Evolutionary conservation across 2,888 invertebrate species (phyloP), one percentile per base, ranked within the genome.

Genomic region (Nephrotoma guestfalica): DNA sequence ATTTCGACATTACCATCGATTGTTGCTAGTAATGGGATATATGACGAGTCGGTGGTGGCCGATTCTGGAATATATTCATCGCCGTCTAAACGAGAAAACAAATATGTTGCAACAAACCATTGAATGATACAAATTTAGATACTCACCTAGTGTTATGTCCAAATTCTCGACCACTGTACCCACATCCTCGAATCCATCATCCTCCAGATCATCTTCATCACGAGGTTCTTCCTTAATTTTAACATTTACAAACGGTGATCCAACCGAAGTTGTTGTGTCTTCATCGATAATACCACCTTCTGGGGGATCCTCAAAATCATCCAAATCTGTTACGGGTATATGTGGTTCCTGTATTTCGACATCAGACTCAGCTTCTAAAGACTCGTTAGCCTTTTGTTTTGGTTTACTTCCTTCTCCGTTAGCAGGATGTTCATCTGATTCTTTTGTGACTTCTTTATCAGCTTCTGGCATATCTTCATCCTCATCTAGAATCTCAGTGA

Each of bases 1-100:
- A 94, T 91, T 89, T 96, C 96, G 7, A 95, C 93, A 90, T 97
- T 96, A 57, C 96, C 96, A 90, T 96, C 96, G 88, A 96, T 95
- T 0, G 95, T 94, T 43, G 94, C 94, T 86, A 93, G 93, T 45
- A 57, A 18, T 15, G 86, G 86, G 41, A 85, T 71, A 83, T 86
- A 51, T 11, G 88, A 88, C 13, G 89, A 88, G 7, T 89, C 89
- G 30, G 1, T 30, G 5, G 90, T 89, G 30, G 90, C 89, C 43
- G 90, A 90, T 0, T 90, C 90, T 88, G 90, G 90, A 42, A 90
- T 90, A 83, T 88, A 88, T 88, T 91, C 91, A 89, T 90, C 89
- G 89, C 86, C 15, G 87, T 41, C 42, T 42, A 41, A 13, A 15
- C 42, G 41, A 86, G 4, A 30, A 71, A 86, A 87, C 9, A 86